Base-by-base conservation (phyloP, 2,797 vertebrate genomes). In the Lophotriccus pileatus region DNA sequence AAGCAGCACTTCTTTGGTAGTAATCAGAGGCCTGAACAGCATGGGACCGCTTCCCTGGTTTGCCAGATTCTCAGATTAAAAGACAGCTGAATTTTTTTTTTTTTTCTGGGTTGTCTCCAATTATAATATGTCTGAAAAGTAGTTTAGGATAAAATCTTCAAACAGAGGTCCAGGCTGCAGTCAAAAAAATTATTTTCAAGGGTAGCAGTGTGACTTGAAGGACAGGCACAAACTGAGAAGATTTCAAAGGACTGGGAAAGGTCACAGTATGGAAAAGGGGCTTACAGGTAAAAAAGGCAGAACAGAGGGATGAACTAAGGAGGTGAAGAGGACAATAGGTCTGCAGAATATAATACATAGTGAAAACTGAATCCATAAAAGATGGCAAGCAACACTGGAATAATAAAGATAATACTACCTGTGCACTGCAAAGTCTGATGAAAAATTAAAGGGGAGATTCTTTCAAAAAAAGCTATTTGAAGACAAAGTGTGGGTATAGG, bases 231-330 rank as follows among this genome's bases (percentile, higher is more conserved):
- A 90, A 92, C 90, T 32, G 76, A 90, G 85, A 64, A 84, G 68
- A 90, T 85, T 97, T 97, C 95, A 98, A 97, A 97, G 87, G 87
- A 69, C 60, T 64, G n/a, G 11, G 62, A 97, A 97, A 97, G 94
- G 90, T 93, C 95, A 91, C 91, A 87, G 56, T 41, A 88, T 81
- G 92, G 68, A 95, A 90, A 96, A 94, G 89, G 63, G 23, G 52
- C 84, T 96, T 85, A 64, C 6, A 93, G 77, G 89, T 78, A 66
- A 91, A 91, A 94, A 93, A 84, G 83, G 59, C 39, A 89, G 91
- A 97, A 85, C 60, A 95, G 89, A 87, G 83, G 55, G 81, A 91
- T 69, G 85, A 94, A 93, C 68, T 30, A 30, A 22, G 20, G 36
- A 96, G 83, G 86, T 96, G 88, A 97, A 87, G 67, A 88, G 93